A percentile compares a stretch with the other conserved stretches of the same genome.
These are phyloP conservation scores for Cephus rjabovi DNA, from an alignment of 2,888 invertebrate genomes.

Conservation along the genomic window DNA sequence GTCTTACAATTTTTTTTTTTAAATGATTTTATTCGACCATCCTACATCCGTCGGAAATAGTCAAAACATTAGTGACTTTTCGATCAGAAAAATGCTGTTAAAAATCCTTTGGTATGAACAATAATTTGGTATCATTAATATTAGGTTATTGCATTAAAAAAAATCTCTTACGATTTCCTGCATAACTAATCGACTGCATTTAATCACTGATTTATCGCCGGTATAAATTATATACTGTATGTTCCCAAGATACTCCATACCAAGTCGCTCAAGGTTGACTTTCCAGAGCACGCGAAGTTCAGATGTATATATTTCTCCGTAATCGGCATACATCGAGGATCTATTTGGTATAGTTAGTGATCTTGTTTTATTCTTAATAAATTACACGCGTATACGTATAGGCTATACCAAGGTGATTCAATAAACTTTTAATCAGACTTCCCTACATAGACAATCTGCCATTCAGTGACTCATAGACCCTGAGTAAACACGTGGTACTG, in stretches of 20 bases:
- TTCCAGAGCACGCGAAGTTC: background rate
- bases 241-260: background rate
- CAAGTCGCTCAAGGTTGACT: background rate
- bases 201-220: background rate
- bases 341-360: background rate
- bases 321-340: background rate
- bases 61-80: background rate
- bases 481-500: background rate
- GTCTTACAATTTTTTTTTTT: background rate
- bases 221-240: background rate
- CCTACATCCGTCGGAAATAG: background rate
- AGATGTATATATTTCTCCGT: background rate
- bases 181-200: background rate
- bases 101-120: background rate
- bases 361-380: background rate
- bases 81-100: background rate
- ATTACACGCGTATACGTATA: background rate
- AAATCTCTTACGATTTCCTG: background rate
- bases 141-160: background rate
- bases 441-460: background rate
- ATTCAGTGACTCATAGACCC: background rate
- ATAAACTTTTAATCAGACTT: background rate
- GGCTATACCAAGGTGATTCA: background rate
- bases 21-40: background rate
- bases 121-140: background rate